Percentiles rank a stretch among this genome's conserved stretches.
These are phyloP conservation scores for Diadegma fenestrale DNA, from an alignment of 2,888 invertebrate species.

Conservation along the genomic window DNA sequence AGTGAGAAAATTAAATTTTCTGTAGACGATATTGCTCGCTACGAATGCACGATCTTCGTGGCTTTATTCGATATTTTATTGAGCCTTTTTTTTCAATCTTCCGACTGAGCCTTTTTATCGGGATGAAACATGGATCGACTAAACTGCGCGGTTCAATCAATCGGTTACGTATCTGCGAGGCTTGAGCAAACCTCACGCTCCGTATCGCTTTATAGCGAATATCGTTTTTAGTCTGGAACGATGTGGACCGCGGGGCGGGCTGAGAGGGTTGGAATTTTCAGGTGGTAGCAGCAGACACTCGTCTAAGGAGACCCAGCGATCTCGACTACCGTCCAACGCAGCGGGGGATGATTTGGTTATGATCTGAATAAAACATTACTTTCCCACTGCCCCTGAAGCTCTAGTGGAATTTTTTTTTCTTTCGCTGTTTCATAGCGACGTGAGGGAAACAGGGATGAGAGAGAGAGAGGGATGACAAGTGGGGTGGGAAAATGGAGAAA, in stretches of 20 bases:
- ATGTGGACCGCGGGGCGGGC: background rate
- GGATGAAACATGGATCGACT: background rate
- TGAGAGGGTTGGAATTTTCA: constrained; percentile 20
- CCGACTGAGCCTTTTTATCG: background rate
- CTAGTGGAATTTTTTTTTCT: background rate
- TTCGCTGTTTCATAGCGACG: background rate
- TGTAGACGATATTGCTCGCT: background rate
- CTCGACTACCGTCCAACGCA: constrained; percentile 33
- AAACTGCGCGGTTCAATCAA: constrained; percentile 11
- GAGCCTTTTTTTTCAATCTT: background rate
- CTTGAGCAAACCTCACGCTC: constrained; percentile 2
- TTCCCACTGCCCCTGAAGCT: constrained; percentile 38
- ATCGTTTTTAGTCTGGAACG: constrained; percentile 25
- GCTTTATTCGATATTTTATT: background rate
- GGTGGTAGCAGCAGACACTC: constrained; percentile 45
- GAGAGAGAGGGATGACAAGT: background rate
- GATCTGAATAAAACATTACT: constrained; percentile 70
- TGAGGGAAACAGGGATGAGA: background rate
- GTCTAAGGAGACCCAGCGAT: background rate
- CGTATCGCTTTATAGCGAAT: background rate
- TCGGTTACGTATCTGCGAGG: constrained; percentile 48
- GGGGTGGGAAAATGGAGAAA: background rate
- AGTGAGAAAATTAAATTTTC: background rate
- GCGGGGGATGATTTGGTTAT: constrained; percentile 65
- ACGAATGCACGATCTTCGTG: background rate